Evolutionary conservation across 2,888 invertebrate genomes (phyloP), one percentile per base, ranked within the genome.

Genomic region (Limnephilus lunatus): DNA sequence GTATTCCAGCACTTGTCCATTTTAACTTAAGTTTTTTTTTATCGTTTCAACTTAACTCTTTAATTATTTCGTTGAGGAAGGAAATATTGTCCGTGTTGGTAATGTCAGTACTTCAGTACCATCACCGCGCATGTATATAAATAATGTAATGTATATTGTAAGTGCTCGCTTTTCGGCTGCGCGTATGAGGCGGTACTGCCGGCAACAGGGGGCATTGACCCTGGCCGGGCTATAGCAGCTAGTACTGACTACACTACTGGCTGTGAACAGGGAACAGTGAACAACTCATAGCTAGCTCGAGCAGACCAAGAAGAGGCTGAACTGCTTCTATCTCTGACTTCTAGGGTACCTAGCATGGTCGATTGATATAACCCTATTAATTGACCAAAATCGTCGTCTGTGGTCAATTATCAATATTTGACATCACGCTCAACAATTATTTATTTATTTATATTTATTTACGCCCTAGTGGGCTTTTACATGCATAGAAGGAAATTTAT

Each of bases 151-250:
- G 68, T 68, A 68, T n/a, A 68, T 68, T n/a, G 68, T 68, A n/a
- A 68, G 68, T 68, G 68, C 68, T 68, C 68, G 68, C 68, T 68
- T 68, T 68, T 68, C 68, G 68, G 68, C 25, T 68, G 68, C 68
- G 68, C 68, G 68, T 68, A 68, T n/a, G 68, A 68, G 68, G 68
- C 68, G 68, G 68, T 68, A 68, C 68, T 68, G 68, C 68, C 68
- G 68, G 68, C 68, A n/a, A 25, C 25, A 0, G 3, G 68, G 68
- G 68, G 25, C 68, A 68, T 7, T 68, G 68, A 68, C 68, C 68
- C 68, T n/a, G 9, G 68, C 25, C 68, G 68, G 25, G 25, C 68
- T 68, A 68, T 35, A 35, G 35, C 68, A 68, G 68, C 68, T 68
- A 68, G 68, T 25, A 53, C 53, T 19, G 53, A 53, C 4, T 19